phyloP scores from a whole-genome alignment of 2,797 vertebrate genomes.

The Notoglanidium macrostoma region DNA sequence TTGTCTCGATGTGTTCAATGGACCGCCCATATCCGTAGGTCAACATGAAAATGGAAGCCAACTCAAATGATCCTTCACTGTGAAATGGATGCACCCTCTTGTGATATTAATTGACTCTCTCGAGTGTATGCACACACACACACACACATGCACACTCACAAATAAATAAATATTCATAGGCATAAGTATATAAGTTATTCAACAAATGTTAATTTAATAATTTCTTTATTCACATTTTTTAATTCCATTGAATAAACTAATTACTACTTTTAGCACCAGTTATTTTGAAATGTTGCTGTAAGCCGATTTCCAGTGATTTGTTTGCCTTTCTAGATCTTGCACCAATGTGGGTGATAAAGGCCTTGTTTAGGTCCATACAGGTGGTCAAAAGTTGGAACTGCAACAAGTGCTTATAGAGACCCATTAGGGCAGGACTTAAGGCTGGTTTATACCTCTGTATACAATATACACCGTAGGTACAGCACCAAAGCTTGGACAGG shows the following conservation, averaged over 20 bases:
- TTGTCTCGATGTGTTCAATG: slow-evolving; percentile 24
- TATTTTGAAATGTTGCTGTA: neutral
- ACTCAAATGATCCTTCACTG: slow-evolving; percentile 27
- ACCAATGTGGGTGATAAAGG: neutral
- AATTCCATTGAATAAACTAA: too few relatives aligned
- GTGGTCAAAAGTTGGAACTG: too few relatives aligned
- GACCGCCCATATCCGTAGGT: slow-evolving; percentile 20
- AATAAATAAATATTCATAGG: neutral
- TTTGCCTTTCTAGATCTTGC: too few relatives aligned
- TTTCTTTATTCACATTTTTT: too few relatives aligned
- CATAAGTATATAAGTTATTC: neutral
- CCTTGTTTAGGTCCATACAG: neutral
- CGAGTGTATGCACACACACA: neutral
- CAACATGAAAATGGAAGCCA: slow-evolving; percentile 23
- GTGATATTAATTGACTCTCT: slow-evolving; percentile 33
- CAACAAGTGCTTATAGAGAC: too few relatives aligned
- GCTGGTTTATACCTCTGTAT: too few relatives aligned
- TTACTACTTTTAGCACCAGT: too few relatives aligned
- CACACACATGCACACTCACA: slow-evolving; percentile 7
- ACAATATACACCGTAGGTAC: too few relatives aligned
- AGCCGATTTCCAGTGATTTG: neutral
- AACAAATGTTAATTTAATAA: too few relatives aligned
- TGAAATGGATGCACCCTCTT: slow-evolving; percentile 30
- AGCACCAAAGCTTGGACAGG: too few relatives aligned
- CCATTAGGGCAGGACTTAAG: too few relatives aligned